Conservation (phyloP, 2,113 vertebrate species). For the Erythrolamprus reginae region DNA sequence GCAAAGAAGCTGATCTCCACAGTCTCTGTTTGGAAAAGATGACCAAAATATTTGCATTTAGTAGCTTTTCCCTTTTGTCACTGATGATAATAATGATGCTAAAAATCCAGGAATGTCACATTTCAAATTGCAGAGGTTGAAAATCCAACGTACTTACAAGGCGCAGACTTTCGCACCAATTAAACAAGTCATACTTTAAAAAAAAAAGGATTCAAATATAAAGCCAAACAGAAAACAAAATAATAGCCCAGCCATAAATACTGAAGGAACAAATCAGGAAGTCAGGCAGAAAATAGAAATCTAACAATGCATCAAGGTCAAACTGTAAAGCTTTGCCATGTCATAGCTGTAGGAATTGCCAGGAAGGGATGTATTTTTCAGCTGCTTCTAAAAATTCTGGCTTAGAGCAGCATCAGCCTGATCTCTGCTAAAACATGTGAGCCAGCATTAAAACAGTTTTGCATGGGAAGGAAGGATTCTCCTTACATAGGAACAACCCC, state of each 20-base stretch:
- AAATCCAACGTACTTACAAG: neutral
- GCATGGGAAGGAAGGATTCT: neutral
- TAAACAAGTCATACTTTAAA: neutral
- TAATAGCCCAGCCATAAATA: neutral
- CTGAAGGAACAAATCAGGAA: neutral
- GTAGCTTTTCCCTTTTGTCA: neutral
- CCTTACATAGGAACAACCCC: neutral
- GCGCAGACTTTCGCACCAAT: neutral
- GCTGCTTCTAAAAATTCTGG: neutral
- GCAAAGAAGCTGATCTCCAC: constrained; percentile 48
- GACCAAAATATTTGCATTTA: neutral
- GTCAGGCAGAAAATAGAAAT: neutral
- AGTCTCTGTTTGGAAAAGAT: constrained; percentile 38
- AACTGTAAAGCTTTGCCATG: too few species aligned
- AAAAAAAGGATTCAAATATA: neutral
- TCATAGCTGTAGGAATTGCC: neutral
- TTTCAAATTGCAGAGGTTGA: neutral
- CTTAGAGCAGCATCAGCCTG: neutral
- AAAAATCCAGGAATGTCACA: neutral
- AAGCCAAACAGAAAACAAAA: neutral
- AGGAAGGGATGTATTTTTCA: neutral
- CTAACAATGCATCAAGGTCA: neutral
- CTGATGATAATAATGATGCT: neutral
- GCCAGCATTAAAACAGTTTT: neutral
- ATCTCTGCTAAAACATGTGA: neutral